A percentile compares a stretch with the other conserved stretches of the same genome.
Conservation (phyloP, 2,888 invertebrate genomes). For the Blastobasis adustella region DNA sequence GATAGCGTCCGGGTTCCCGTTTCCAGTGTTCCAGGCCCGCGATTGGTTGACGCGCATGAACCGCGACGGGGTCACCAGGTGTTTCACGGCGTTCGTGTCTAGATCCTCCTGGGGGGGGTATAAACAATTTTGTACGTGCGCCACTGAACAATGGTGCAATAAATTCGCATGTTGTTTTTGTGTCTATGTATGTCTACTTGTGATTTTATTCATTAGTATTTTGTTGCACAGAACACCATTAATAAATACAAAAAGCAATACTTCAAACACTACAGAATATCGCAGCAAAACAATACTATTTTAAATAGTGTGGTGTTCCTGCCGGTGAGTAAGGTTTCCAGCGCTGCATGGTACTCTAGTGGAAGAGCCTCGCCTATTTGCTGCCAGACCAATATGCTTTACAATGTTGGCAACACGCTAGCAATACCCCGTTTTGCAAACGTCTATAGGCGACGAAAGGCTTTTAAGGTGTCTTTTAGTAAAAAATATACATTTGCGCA, state of each 20-base stretch:
- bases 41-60: slow-evolving; percentile 93
- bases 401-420: background rate
- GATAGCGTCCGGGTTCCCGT: slow-evolving; percentile 97
- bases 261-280: background rate
- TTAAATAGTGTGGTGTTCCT: too few species aligned
- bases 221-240: background rate
- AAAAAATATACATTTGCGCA: background rate
- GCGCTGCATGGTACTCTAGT: too few species aligned
- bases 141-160: background rate
- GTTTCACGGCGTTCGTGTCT: slow-evolving; percentile 80
- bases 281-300: background rate
- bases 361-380: too few species aligned
- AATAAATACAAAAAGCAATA: background rate
- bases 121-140: background rate
- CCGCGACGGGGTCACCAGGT: slow-evolving; percentile 90
- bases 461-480: too few species aligned
- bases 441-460: too few species aligned
- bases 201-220: background rate
- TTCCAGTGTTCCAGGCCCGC: slow-evolving; percentile 97
- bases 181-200: background rate
- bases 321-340: too few species aligned
- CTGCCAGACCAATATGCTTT: background rate
- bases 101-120: slow-evolving; percentile 78
- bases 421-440: background rate
- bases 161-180: too few species aligned